Evolutionary conservation across 2,888 invertebrate genomes (phyloP).

Genomic region (Prenolepis imparis): DNA sequence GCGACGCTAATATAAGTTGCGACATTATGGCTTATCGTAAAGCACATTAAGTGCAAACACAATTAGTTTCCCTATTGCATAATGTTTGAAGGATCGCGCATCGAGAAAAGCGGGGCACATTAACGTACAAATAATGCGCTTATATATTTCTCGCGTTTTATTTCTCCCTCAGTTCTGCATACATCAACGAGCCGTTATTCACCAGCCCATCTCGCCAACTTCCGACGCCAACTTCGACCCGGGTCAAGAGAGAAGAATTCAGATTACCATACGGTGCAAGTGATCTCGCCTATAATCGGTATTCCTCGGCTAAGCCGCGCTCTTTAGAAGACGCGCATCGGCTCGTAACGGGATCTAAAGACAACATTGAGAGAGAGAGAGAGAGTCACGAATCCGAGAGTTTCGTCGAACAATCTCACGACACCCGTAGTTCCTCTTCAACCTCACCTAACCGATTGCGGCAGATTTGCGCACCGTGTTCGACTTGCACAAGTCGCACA

Average conservation of each 20-base stretch:
- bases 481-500: neutral
- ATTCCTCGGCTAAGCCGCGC: neutral
- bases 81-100: slow-evolving; percentile 6
- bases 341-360: slow-evolving; percentile 6
- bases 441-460: neutral
- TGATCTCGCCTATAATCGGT: slow-evolving; percentile 28
- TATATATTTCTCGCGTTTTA: neutral
- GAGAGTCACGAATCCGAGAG: neutral
- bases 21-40: neutral
- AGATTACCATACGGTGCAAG: slow-evolving; percentile 25
- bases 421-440: slow-evolving; percentile 8
- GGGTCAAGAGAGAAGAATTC: slow-evolving; percentile 27
- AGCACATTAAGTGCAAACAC: neutral
- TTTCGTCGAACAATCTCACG: slow-evolving; percentile 21
- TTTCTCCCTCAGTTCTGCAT: neutral
- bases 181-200: neutral
- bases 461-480: neutral
- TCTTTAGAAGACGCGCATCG: neutral
- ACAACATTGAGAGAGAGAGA: neutral
- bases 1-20: neutral
- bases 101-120: neutral
- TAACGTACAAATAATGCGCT: neutral
- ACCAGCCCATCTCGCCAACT: neutral
- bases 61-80: neutral
- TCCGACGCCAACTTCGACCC: neutral